Evolutionary conservation across 2,113 vertebrate species (phyloP), one percentile per base, ranked within the genome.

Genomic region (Cebus imitator): DNA sequence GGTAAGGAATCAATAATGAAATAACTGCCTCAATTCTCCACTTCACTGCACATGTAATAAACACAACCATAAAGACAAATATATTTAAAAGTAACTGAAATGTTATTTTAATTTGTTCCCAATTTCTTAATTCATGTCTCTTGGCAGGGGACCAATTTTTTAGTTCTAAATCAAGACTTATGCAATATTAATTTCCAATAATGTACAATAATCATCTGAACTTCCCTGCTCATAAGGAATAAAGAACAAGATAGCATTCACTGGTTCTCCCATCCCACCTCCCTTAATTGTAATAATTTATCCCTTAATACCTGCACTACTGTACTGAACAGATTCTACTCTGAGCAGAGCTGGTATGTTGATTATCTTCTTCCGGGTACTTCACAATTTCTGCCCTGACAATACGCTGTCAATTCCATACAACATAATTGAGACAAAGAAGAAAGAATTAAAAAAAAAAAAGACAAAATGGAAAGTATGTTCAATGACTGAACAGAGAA

Each of bases 321-420:
- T 99, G 99, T 97, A 99, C 97, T 98, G 98, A 99, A 98, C 99
- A 99, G 98, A 99, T 98, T 99, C 99, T 99, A 99, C 99, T 99
- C 98, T 99, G 99, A 98, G 99, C 98, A 97, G 98, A 98, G 97
- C 6, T 96, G 98, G 98, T 98, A 96, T 96, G 98, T 79, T 97
- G 98, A 98, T 97, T 98, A 98, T 99, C 99, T 97, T 99, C 99
- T 98, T 99, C 99, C 37, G 98, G 99, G 97, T 99, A 99, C 98
- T 99, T 98, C 99, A 99, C 99, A 99, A 99, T 98, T 98, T 99
- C 99, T 98, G 99, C 99, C 99, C 99, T 99, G 98, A 99, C 99
- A 98, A 99, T 99, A 98, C 95, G 99, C 99, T 99, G 99, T 98
- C 98, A 98, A 97, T 94, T 97, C 95, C 94, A 18, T 78, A 97